Evolutionary conservation across 2,113 vertebrate genomes (phyloP), one percentile per base, ranked within the genome.

Genomic region (Aegotheles bennettii): DNA sequence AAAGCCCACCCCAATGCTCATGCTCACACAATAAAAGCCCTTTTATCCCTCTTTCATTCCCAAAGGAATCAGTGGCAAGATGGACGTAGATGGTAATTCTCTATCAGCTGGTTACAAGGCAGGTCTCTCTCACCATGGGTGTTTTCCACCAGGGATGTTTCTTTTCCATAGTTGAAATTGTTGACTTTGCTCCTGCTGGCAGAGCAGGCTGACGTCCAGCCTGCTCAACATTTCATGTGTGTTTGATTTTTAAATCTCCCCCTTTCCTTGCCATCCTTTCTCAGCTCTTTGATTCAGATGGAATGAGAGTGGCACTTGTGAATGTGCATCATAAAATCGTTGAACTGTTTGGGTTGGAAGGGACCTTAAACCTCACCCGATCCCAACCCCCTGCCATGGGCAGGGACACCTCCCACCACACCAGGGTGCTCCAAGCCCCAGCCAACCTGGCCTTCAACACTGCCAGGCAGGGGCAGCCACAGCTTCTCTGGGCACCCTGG

Each of bases 1-100:
- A 13, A 76, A 81, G 9, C 33, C 26, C 0, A 0, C 13, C 13
- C 8, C 47, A 43, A 0, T 4, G 8, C 53, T 89, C 31, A 5
- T 13, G 18, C 25, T 57, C 33, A 43, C 21, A 14, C 18, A 9
- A 14, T 8, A 59, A 89, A 42, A 11, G 11, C 6, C 11, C 16
- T 73, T 93, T 68, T 38, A 54, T 80, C 24, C 42, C 68, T 57
- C 31, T 9, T 17, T 60, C n/a, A 5, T 80, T 87, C 79, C 47
- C 48, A 51, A 51, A 60, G 35, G 33, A 43, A 19, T 60, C 29
- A 9, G 28, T 5, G 45, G 14, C 16, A 59, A 40, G 43, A 24
- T 10, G 31, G 17, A 15, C 1, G 4, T 8, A 29, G 51, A 21
- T 7, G 8, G 6, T 9, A 65, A 36, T 6, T 26, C 50, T 91